These are phyloP conservation scores for Catharus fuscescens DNA, from an alignment of 2,113 vertebrate species.

Conservation along the genomic window DNA sequence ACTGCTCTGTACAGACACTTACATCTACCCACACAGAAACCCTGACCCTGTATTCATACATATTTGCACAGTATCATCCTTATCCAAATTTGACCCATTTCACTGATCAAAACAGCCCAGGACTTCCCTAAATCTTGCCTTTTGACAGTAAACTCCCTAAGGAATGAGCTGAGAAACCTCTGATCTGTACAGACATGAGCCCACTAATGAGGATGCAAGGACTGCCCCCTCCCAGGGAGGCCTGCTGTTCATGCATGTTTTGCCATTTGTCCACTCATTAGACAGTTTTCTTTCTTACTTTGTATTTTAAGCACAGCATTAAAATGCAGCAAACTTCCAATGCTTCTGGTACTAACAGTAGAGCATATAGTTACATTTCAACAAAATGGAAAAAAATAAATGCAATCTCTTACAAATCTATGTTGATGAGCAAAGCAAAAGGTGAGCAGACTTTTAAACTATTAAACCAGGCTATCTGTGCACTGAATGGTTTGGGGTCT, in stretches of 20 bases:
- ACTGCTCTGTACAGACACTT: not conserved
- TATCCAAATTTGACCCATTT: not conserved
- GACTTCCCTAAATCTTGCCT: not conserved
- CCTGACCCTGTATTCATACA: not conserved
- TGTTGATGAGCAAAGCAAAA: not conserved
- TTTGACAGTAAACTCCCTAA: not conserved
- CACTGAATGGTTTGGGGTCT: not conserved
- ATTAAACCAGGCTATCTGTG: not conserved
- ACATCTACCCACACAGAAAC: not conserved
- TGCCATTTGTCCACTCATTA: not conserved
- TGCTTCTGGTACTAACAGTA: not conserved
- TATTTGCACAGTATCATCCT: not conserved
- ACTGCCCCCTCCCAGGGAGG: not conserved
- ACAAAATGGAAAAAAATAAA: not conserved
- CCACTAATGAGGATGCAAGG: not conserved
- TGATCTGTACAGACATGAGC: not conserved
- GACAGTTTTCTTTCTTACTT: not conserved
- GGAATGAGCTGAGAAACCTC: constrained; percentile 2
- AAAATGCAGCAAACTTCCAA: not conserved
- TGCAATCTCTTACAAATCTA: not conserved
- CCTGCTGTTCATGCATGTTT: not conserved
- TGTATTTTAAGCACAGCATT: not conserved
- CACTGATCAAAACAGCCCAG: constrained; percentile 6
- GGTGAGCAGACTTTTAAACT: not conserved
- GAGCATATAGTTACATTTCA: not conserved